Evolutionary conservation across 2,113 vertebrate genomes (phyloP).

Genomic region (Poeciliopsis turrubarensis): DNA sequence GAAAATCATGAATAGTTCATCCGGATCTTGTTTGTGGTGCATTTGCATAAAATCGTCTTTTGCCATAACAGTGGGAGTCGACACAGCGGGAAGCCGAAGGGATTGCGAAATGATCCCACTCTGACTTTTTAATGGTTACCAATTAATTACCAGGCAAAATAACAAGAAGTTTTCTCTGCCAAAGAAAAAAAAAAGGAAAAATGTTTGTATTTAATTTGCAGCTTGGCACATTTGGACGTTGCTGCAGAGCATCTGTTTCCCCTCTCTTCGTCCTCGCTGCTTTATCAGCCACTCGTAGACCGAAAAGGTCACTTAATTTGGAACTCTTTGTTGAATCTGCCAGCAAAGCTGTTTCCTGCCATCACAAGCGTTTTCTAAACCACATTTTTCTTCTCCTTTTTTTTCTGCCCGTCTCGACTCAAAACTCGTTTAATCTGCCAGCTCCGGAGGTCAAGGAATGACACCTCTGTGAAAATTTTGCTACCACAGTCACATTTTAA

Average conservation of each 20-base stretch:
- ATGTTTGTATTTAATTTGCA: slow-evolving; percentile 5
- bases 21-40: slow-evolving; percentile 5
- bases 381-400: slow-evolving; percentile 11
- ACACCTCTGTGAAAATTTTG: slow-evolving; percentile 21
- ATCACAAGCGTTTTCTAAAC: slow-evolving; percentile 24
- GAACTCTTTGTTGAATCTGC: slow-evolving; percentile 45
- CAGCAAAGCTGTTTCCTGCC: slow-evolving; percentile 46
- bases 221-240: slow-evolving; percentile 1
- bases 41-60: slow-evolving; percentile 40
- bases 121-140: slow-evolving; percentile 8
- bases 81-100: slow-evolving; percentile 21
- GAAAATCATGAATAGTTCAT: slow-evolving; percentile 35
- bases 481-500: slow-evolving; percentile 30
- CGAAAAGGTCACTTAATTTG: slow-evolving; percentile 54
- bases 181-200: not conserved
- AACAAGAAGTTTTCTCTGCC: not conserved
- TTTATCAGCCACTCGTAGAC: slow-evolving; percentile 23
- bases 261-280: slow-evolving; percentile 7
- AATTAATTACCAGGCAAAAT: slow-evolving; percentile 8
- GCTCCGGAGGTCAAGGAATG: slow-evolving; percentile 33
- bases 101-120: slow-evolving; percentile 1
- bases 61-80: slow-evolving; percentile 12
- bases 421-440: slow-evolving; percentile 41
- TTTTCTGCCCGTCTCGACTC: slow-evolving; percentile 41
- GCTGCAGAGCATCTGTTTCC: slow-evolving; percentile 20